Conservation (phyloP, 1,140 invertebrate genomes). For the Heliconius himera region DNA sequence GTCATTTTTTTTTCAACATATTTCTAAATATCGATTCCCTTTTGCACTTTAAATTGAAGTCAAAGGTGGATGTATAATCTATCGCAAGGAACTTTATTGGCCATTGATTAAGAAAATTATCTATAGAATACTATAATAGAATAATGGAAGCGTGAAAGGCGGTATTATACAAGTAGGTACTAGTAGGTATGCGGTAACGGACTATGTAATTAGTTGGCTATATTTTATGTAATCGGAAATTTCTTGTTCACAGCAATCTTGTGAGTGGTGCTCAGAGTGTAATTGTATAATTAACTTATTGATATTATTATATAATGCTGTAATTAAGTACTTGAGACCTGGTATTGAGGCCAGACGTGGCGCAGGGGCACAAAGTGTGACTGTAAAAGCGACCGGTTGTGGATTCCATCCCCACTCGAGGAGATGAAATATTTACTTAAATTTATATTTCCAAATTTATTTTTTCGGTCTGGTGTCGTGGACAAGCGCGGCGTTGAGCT, state of each 20-base stretch:
- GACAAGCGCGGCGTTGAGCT: too few species aligned
- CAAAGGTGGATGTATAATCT: conserved; percentile 32
- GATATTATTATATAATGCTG: too few species aligned
- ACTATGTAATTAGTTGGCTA: conserved; percentile 9
- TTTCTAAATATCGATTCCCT: conserved; percentile 33
- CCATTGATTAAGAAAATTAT: conserved; percentile 24
- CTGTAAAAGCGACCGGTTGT: too few species aligned
- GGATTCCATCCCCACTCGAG: too few species aligned
- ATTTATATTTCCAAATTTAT: too few species aligned
- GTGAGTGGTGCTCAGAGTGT: neutral
- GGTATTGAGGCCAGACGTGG: too few species aligned
- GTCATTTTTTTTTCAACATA: neutral
- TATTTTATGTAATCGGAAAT: conserved; percentile 8
- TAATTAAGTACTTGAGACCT: too few species aligned
- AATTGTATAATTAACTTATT: neutral
- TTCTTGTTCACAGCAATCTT: conserved; percentile 3
- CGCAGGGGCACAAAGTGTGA: too few species aligned
- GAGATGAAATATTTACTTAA: too few species aligned
- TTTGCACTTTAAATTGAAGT: conserved; percentile 30
- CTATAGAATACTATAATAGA: conserved; percentile 11
- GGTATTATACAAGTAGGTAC: neutral
- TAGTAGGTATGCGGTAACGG: neutral
- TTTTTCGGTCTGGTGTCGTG: too few species aligned
- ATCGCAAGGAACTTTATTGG: conserved; percentile 15
- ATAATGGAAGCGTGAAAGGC: conserved; percentile 25